A percentile compares a stretch with the other conserved stretches of the same genome.
phyloP scores from a whole-genome alignment of 2,888 invertebrate species.

The Escarpia spicata region DNA sequence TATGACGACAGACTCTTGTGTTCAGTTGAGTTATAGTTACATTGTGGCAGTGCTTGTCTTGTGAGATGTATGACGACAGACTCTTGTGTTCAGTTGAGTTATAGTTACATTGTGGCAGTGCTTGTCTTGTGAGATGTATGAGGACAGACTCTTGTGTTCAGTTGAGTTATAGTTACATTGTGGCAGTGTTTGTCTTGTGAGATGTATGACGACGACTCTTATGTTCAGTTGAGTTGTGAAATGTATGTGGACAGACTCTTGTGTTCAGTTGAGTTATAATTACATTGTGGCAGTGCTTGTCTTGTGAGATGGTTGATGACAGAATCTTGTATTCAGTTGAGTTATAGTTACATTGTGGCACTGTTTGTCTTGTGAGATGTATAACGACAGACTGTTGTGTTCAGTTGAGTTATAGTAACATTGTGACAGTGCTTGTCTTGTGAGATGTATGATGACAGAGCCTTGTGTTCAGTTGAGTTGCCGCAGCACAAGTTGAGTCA shows the following conservation, averaged over 20 bases:
- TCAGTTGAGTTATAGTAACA: conserved; percentile 8
- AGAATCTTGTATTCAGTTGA: conserved; percentile 52
- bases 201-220: conserved; percentile 24
- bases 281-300: conserved; percentile 20
- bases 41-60: conserved; percentile 18
- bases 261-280: not conserved
- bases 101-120: no score
- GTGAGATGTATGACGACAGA: not conserved
- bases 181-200: not conserved
- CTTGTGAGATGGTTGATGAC: not conserved
- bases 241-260: no score
- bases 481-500: conserved; percentile 73
- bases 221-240: conserved; percentile 53
- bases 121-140: no score
- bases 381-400: not conserved
- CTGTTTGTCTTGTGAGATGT: no score
- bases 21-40: not conserved
- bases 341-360: no score
- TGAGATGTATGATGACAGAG: not conserved
- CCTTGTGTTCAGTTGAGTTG: conserved; percentile 55
- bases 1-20: not conserved
- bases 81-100: conserved; percentile 55
- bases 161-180: conserved; percentile 20
- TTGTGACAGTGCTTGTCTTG: not conserved
- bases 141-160: not conserved